Conservation (phyloP, 2,888 invertebrate species). For the Megastigmus dorsalis region DNA sequence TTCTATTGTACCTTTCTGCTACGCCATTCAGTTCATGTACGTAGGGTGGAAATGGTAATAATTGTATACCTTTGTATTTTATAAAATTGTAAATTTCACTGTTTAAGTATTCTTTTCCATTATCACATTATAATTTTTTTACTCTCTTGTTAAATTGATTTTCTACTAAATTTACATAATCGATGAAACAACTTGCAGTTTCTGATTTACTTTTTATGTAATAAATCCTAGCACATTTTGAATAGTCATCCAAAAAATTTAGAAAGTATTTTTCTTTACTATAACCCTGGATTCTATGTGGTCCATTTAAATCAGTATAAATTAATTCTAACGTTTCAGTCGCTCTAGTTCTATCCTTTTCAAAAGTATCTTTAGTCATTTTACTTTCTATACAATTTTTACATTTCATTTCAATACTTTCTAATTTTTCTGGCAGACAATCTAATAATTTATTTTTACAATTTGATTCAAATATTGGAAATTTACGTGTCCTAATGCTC, state of each 20-base stretch:
- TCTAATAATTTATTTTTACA: constrained; percentile 34
- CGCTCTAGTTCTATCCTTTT: constrained; percentile 48
- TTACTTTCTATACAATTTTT: constrained; percentile 47
- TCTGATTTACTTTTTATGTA: not conserved
- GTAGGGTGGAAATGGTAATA: constrained; percentile 21
- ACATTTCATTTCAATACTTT: constrained; percentile 36
- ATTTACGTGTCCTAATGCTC: constrained; percentile 19
- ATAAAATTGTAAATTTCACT: constrained; percentile 6
- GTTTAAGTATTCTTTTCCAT: constrained; percentile 26
- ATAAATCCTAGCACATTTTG: not conserved
- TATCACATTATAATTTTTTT: constrained; percentile 32
- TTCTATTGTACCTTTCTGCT: too few relatives aligned
- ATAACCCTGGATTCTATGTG: not conserved
- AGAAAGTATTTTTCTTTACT: constrained; percentile 31
- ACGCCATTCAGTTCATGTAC: constrained; percentile 9
- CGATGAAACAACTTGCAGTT: not conserved
- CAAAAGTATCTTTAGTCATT: constrained; percentile 40
- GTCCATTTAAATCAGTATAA: too few relatives aligned
- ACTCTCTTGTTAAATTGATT: constrained; percentile 17
- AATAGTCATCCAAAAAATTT: constrained; percentile 31
- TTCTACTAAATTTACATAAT: constrained; percentile 16
- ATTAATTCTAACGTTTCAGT: too few relatives aligned
- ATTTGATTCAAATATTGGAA: constrained; percentile 20
- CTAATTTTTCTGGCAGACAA: constrained; percentile 37
- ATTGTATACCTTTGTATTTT: constrained; percentile 27